phyloP scores from a whole-genome alignment of 2,888 invertebrate genomes.

The Opisthograptis luteolata region DNA sequence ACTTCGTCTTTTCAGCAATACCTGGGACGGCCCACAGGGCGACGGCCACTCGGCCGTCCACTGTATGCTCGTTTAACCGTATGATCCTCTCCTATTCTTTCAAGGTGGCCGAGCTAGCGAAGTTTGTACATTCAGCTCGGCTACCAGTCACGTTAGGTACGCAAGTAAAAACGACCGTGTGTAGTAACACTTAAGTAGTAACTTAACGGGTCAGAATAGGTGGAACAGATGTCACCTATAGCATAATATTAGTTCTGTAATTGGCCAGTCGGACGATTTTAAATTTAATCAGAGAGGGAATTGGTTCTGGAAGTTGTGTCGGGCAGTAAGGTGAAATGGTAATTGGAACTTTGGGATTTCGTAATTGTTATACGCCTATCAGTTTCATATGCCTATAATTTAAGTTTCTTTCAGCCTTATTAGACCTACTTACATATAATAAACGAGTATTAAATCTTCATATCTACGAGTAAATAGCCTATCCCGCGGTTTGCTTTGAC shows the following conservation, averaged over 20 bases:
- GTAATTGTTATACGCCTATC: conserved; percentile 1
- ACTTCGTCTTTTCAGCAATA: too few relatives aligned
- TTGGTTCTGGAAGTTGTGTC: conserved; percentile 33
- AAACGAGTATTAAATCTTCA: too few relatives aligned
- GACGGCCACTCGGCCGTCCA: too few relatives aligned
- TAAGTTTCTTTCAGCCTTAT: neutral
- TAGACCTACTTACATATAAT: neutral
- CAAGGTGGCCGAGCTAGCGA: too few relatives aligned
- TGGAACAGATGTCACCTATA: conserved; percentile 62
- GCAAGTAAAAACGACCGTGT: neutral
- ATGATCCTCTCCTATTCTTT: too few relatives aligned
- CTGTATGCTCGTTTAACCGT: too few relatives aligned
- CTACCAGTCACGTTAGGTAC: neutral
- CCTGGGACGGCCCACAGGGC: too few relatives aligned
- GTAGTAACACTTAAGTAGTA: too few relatives aligned
- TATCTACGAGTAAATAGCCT: too few relatives aligned
- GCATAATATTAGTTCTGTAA: conserved; percentile 58
- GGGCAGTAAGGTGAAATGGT: conserved; percentile 15
- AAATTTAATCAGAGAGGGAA: conserved; percentile 59
- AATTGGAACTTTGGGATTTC: conserved; percentile 8
- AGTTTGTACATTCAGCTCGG: too few relatives aligned
- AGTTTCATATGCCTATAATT: neutral
- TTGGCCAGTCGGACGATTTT: conserved; percentile 46
- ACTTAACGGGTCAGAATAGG: conserved; percentile 19
- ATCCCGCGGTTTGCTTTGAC: too few relatives aligned